Base-by-base conservation (phyloP, 2,888 invertebrate genomes). In the Synergus umbraculus region DNA sequence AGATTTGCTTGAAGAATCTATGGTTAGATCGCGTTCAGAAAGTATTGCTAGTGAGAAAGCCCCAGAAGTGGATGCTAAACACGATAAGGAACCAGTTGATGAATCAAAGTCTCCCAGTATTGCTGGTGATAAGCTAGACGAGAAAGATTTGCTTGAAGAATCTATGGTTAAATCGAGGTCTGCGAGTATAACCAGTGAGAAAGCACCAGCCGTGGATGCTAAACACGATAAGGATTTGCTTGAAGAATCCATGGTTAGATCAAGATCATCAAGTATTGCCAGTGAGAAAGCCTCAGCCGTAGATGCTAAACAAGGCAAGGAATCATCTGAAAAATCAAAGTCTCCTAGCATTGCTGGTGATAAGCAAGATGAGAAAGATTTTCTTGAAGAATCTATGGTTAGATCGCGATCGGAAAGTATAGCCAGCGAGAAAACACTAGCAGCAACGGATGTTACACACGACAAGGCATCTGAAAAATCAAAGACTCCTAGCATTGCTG, bases 401-500 rank as follows among this genome's bases (percentile, higher is more conserved):
- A 83, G 81, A 44, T 49, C 78, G 15, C 78, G 79, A 78, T 82
- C 85, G n/a, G 63, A 79, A 13, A 84, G 84, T 41, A 76, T 81
- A 29, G 69, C 46, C 5, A 49, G 4, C 4, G 9, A 22, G 22
- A 22, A 22, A 22, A 22, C 22, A 22, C 22, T 22, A 22, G 22
- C 22, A 22, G 22, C 22, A 22, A 22, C 22, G 2, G 65, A 66
- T 43, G n/a, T n/a, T 15, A 9, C 43, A n/a, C 43, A 78, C 29
- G 78, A 80, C 5, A 82, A 77, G 65, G 22, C 22, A 22, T 0
- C 22, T 22, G 22, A 22, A 0, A 22, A 22, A 1, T 22, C 22
- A 22, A 22, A 22, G 22, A 0, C 22, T 22, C 22, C 22, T 22
- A 22, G 22, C 22, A 22, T 22, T 22, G 22, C 22, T 22, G 22